Base-by-base conservation (phyloP, 2,113 vertebrate genomes). In the Coracopsis vasa region DNA sequence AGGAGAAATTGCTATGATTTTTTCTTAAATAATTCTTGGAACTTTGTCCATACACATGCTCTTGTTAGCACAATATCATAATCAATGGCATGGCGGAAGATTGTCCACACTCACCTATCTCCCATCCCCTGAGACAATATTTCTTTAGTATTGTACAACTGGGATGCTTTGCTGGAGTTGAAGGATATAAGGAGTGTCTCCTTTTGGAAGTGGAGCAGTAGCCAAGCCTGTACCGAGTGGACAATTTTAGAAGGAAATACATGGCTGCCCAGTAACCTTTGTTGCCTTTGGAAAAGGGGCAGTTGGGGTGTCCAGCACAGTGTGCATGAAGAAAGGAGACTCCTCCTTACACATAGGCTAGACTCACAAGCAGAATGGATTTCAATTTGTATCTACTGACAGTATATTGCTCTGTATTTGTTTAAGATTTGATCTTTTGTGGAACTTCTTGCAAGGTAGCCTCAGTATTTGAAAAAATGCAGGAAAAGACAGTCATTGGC, bases 301-400 rank as follows among this genome's bases (percentile, higher is more conserved):
- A 51, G 4, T 8, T 28, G 27, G 39, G 13, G 9, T 44, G 18
- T 8, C 16, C 37, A 66, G 45, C 23, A 67, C 7, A 79, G 11
- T 1, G 1, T 27, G 16, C 14, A 31, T 10, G 15, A 62, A 39
- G n/a, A 82, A 5, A 4, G 7, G 11, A 62, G 3, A 45, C 3
- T 37, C 2, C 12, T 67, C 31, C 27, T 45, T 16, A 67, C 14
- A 6, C 0, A 1, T 16, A 48, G 42, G 21, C 11, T 67, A 48
- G 17, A 67, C n/a, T 16, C 33, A 35, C 28, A 18, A 1, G 1
- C 10, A 17, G 19, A 85, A 70, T 14, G 29, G 29, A 61, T 19
- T 51, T 70, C 37, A 67, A 42, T 83, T 66, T 62, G 7, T 31
- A 39, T 33, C 27, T 58, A 33, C 20, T 58, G 24, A 39, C 12